A percentile compares a stretch with the other conserved stretches of the same genome.
These are phyloP conservation scores for Polypedilum vanderplanki DNA, from an alignment of 1,140 invertebrate species.

Conservation along the genomic window DNA sequence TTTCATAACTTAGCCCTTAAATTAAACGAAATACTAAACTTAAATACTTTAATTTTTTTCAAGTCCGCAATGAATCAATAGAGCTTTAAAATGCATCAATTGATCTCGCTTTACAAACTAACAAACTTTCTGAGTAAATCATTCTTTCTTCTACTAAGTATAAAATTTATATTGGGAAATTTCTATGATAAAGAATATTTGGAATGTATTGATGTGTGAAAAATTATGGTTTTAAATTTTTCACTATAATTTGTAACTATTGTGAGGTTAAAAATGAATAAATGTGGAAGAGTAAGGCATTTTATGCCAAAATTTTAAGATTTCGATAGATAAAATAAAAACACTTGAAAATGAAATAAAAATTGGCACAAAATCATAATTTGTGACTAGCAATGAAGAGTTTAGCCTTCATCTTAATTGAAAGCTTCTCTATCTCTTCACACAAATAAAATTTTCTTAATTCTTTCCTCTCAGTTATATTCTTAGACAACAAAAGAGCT, in stretches of 20 bases:
- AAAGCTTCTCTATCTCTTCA: background rate
- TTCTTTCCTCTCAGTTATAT: background rate
- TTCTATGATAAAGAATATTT: background rate
- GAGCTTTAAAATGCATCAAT: too few species aligned
- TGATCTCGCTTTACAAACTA: background rate
- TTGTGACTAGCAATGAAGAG: constrained; percentile 19
- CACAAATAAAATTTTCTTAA: background rate
- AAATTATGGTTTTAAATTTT: background rate
- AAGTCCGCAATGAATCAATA: background rate
- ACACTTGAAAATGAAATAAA: background rate
- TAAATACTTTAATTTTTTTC: background rate
- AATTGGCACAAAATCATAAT: constrained; percentile 27
- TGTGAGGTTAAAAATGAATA: too few species aligned
- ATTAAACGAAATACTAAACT: background rate
- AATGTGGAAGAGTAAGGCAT: background rate
- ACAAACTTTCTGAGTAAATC: background rate
- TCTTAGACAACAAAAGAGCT: background rate
- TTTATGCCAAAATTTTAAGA: background rate
- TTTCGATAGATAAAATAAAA: background rate
- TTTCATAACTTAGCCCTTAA: background rate
- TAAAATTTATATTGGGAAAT: too few species aligned
- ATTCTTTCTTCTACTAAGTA: too few species aligned
- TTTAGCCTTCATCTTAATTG: background rate
- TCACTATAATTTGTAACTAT: too few species aligned
- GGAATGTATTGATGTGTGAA: background rate